These are phyloP conservation scores for Himalopsyche japonica DNA, from an alignment of 2,888 invertebrate genomes.

Conservation along the genomic window DNA sequence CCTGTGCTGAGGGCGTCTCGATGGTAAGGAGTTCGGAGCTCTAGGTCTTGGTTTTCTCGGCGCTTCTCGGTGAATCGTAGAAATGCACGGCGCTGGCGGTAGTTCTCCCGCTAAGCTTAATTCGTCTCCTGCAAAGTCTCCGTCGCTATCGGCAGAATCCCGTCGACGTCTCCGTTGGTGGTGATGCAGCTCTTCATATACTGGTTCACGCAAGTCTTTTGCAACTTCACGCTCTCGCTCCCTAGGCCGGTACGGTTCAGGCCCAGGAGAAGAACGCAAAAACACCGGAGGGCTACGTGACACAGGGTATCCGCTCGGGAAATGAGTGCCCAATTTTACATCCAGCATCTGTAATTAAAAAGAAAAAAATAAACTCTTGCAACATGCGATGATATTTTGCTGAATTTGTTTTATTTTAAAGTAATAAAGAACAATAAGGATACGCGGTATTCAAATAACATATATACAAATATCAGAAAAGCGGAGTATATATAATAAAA, in stretches of 20 bases:
- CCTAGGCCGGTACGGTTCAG: constrained; percentile 66
- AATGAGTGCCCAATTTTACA: constrained; percentile 64
- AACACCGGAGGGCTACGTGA: constrained; percentile 68
- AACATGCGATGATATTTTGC: too few relatives aligned
- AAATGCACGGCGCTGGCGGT: constrained; percentile 45
- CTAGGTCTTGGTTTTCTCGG: constrained; percentile 56
- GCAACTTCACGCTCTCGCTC: constrained; percentile 46
- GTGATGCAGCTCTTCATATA: constrained; percentile 78
- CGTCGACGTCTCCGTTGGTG: constrained; percentile 53
- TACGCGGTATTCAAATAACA: too few relatives aligned
- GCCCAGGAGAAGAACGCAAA: constrained; percentile 70
- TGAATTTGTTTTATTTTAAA: too few relatives aligned
- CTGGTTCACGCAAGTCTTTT: constrained; percentile 65
- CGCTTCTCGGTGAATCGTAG: constrained; percentile 47
- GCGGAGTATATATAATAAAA: too few relatives aligned
- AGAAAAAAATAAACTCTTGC: not conserved
- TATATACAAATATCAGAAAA: too few relatives aligned
- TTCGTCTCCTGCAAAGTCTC: constrained; percentile 85
- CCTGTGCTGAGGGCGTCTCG: constrained; percentile 61
- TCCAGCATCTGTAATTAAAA: constrained; percentile 68
- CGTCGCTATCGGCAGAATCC: constrained; percentile 66
- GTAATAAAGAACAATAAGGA: too few relatives aligned
- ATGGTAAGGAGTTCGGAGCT: constrained; percentile 58
- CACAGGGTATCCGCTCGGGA: constrained; percentile 65
- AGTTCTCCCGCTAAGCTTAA: constrained; percentile 61